Percentiles rank a stretch among this genome's conserved stretches.
These are phyloP conservation scores for Phortica okadai DNA, from an alignment of 2,888 invertebrate genomes.

Conservation along the genomic window DNA sequence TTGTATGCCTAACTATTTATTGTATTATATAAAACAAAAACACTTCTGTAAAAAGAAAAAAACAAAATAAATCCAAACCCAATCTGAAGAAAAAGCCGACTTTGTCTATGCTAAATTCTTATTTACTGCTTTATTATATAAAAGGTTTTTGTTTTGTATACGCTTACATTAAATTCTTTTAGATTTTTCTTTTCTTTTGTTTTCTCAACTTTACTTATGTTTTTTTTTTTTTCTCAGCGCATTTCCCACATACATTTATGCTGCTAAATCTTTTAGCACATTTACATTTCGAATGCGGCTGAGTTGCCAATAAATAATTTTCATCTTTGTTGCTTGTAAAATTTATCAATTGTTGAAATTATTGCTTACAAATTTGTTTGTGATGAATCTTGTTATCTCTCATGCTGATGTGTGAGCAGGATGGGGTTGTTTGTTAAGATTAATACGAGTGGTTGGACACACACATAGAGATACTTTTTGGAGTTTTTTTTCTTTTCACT, in stretches of 20 bases:
- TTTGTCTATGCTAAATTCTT: conserved; percentile 27
- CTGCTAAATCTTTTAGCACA: background rate
- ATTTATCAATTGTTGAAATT: background rate
- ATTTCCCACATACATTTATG: background rate
- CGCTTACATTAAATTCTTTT: conserved; percentile 21
- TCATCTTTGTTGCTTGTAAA: conserved; percentile 2
- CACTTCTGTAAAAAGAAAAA: background rate
- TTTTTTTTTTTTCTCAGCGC: background rate
- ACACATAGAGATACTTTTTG: conserved; percentile 32
- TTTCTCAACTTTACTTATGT: background rate
- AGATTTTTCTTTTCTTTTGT: background rate
- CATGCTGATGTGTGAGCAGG: conserved; percentile 43
- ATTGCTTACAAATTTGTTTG: conserved; percentile 25
- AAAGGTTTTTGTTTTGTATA: conserved; percentile 26
- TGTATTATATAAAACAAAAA: conserved; percentile 48
- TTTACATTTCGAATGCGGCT: background rate
- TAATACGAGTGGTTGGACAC: conserved; percentile 39
- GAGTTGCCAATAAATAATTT: conserved; percentile 8
- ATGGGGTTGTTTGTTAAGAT: conserved; percentile 44
- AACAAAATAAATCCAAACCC: background rate
- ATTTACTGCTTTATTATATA: conserved; percentile 32
- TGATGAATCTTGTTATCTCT: conserved; percentile 26
- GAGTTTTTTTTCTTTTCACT: conserved; percentile 34
- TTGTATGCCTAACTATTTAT: conserved; percentile 52
- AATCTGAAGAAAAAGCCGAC: background rate